Evolutionary conservation across 1,140 invertebrate species (phyloP), one percentile per base, ranked within the genome.

Genomic region (Drosophila ercepeae): DNA sequence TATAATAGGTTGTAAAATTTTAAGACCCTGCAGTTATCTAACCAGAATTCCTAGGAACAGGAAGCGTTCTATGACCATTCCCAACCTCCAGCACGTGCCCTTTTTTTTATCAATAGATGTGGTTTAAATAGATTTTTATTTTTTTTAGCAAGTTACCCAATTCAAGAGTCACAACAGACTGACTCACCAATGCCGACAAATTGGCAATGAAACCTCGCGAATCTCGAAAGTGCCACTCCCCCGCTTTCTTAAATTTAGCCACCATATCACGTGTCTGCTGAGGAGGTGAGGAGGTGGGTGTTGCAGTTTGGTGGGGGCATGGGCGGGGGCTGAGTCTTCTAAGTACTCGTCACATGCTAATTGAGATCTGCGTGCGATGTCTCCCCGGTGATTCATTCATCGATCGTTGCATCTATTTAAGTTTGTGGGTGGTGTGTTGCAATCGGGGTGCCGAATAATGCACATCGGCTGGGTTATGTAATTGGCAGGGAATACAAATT

Each of bases 261-360:
- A 63, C 50, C 79, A 86, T 84, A 79, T 86, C 79, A 84, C 79
- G 79, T 84, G 79, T 84, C 81, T 55, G 67, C 18, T 39, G 52
- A 53, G 42, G 16, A 19, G 16, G 16, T 7, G 39, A 13, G 3
- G 13, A 13, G 14, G 41, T 19, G 41, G 25, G 49, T 13, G 42
- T 39, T 14, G 36, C 36, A 23, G 18, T 25, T 51, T 23, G 4
- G 32, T 46, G 44, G 34, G 27, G 46, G 32, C 7, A 3, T 46
- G 44, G 34, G 27, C 39, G 32, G 5, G 4, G 48, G 11, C 7
- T 32, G 27, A 13, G 29, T 18, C 44, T 60, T 45, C 63, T 46
- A 67, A 63, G 34, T 52, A 49, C 53, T 51, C 78, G 75, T 82
- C 78, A 82, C 78, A 82, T 82, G 78, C 79, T 73, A 76, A 81